Evolutionary conservation across 2,113 vertebrate species (phyloP).

Genomic region (Xyrauchen texanus): DNA sequence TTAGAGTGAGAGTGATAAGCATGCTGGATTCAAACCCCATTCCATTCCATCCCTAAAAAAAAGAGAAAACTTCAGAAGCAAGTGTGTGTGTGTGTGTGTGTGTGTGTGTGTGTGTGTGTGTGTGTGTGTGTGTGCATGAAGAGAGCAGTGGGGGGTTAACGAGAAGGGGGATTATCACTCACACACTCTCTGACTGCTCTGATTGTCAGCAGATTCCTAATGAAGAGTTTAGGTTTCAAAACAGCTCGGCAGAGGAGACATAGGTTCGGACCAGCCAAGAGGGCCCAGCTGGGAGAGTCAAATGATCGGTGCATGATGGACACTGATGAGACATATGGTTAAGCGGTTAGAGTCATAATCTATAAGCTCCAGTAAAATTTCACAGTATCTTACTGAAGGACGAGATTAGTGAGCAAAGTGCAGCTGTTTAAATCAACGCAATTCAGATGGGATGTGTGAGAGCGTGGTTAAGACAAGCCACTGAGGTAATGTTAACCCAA

Average conservation of each 20-base stretch:
- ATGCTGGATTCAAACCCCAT: conserved; percentile 54
- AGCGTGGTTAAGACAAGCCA: conserved; percentile 1
- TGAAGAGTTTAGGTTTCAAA: conserved; percentile 57
- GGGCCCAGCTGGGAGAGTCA: conserved; percentile 28
- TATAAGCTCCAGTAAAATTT: neutral
- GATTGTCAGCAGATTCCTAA: conserved; percentile 63
- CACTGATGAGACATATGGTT: conserved; percentile 33
- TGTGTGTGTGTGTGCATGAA: conserved; percentile 67
- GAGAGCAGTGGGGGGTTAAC: conserved; percentile 88
- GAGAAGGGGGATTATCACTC: conserved; percentile 94
- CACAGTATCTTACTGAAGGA: conserved; percentile 14
- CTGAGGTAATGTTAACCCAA: conserved; percentile 5
- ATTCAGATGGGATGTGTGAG: conserved; percentile 3
- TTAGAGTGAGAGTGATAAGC: conserved; percentile 81
- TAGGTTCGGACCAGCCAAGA: conserved; percentile 31
- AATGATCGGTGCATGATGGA: conserved; percentile 23
- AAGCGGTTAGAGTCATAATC: conserved; percentile 22
- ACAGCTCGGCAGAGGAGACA: conserved; percentile 14
- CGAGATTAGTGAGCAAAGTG: neutral
- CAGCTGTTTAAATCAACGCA: conserved; percentile 17
- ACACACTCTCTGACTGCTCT: conserved; percentile 60
- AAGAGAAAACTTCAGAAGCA: conserved; percentile 15
- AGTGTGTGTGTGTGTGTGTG: neutral
- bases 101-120: too few relatives aligned
- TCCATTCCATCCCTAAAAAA: conserved; percentile 22